Base-by-base conservation (phyloP, 2,113 vertebrate species). In the Takifugu bimaculatus region DNA sequence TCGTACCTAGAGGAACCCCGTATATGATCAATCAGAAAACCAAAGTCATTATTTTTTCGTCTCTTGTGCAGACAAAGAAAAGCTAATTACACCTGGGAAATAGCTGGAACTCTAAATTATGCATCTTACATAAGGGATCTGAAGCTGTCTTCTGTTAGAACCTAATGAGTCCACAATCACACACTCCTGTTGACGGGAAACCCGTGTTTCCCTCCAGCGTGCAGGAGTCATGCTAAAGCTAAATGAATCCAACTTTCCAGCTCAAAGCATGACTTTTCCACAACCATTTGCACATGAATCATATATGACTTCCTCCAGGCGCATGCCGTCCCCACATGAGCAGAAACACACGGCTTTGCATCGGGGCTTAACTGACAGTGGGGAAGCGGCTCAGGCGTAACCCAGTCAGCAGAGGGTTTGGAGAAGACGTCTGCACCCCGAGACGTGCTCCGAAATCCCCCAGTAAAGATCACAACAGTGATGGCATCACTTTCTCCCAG, bases 401-500 rank as follows among this genome's bases (percentile, higher is more conserved):
- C 20, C 20, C 20, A 35, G 54, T 62, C 20, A 28, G 44, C 52
- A 70, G 67, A 44, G 2, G 49, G 44, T 57, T 20, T 65, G 32
- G 50, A 53, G 49, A 61, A 61, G 52, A 65, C 57, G 39, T 60
- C 52, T 60, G 39, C 56, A 43, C 66, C 57, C 27, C 26, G 29
- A 29, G 39, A 69, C 48, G 49, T 13, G 9, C 50, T 39, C 6
- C 7, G 9, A 39, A 39, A 39, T 39, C 35, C 35, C 11, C 35
- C 35, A 35, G 32, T 35, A 6, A 6, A 35, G 20, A 20, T 20
- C 20, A 20, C 20, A 20, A 20, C 20, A 20, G 20, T 20, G 20
- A 20, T 20, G 20, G 20, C 20, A 20, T 20, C 20, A 20, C 20
- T 7, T 5, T 35, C 32, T 32, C 6, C 3, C 32, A 6, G 32